These are phyloP conservation scores for Gouania willdenowi DNA, from an alignment of 2,797 vertebrate genomes.

Conservation along the genomic window DNA sequence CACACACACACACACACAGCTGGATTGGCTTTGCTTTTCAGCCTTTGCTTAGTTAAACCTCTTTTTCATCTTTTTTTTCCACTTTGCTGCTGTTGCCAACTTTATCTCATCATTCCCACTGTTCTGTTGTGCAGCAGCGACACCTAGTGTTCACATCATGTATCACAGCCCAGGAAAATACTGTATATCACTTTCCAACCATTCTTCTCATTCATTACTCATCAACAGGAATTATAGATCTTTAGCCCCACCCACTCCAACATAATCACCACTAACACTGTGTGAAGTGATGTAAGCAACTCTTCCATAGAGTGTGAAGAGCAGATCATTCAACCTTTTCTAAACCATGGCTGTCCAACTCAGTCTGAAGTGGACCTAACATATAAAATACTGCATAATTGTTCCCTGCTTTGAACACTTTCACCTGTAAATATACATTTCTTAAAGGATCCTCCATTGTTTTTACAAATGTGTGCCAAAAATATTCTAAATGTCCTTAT, in stretches of 20 bases:
- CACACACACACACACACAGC: too few species aligned
- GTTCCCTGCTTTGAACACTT: too few species aligned
- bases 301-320: constrained; percentile 17
- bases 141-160: constrained; percentile 44
- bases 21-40: constrained; percentile 24
- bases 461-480: too few species aligned
- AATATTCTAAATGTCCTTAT: too few species aligned
- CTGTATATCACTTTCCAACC: background rate
- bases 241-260: constrained; percentile 30
- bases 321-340: constrained; percentile 39
- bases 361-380: too few species aligned
- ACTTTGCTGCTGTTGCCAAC: constrained; percentile 2
- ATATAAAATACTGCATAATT: too few species aligned
- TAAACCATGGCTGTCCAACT: too few species aligned
- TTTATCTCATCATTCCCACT: constrained; percentile 7
- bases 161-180: background rate
- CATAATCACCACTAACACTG: constrained; percentile 24
- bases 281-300: constrained; percentile 46
- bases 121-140: constrained; percentile 28
- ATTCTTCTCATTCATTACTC: constrained; percentile 5
- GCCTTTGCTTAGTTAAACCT: constrained; percentile 6
- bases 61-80: constrained; percentile 1
- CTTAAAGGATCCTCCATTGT: too few species aligned
- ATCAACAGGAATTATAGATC: background rate
- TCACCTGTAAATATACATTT: too few species aligned